Conservation (phyloP, 2,888 invertebrate species). For the Ischnus inquisitorius region DNA sequence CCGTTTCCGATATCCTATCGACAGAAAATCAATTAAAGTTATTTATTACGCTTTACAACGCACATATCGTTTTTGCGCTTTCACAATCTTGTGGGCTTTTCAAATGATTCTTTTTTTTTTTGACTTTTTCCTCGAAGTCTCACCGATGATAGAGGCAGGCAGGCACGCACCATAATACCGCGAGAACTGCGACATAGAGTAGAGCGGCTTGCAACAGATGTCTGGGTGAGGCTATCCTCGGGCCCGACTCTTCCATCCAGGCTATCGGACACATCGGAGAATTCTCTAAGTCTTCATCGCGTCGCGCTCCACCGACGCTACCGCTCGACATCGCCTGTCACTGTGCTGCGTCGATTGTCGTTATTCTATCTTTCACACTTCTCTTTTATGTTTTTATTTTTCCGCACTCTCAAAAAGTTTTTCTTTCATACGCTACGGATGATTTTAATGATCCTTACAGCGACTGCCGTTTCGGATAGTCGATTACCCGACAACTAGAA, state of each 20-base stretch:
- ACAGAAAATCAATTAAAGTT: conserved; percentile 22
- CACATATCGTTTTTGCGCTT: no score
- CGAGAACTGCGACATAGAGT: conserved; percentile 78
- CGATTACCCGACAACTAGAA: conserved; percentile 50
- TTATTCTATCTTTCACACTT: not conserved
- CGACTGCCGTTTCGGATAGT: conserved; percentile 53
- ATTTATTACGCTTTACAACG: not conserved
- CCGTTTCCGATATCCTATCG: conserved; percentile 89
- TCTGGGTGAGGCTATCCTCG: conserved; percentile 73
- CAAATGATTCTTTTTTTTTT: conserved; percentile 8
- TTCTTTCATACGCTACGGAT: no score
- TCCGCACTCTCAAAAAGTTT: not conserved
- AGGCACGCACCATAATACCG: conserved; percentile 79
- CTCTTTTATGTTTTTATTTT: not conserved
- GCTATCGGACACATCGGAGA: conserved; percentile 73
- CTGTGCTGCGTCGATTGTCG: not conserved
- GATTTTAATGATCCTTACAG: not conserved
- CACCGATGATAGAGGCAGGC: conserved; percentile 80
- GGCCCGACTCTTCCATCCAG: conserved; percentile 75
- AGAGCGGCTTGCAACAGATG: conserved; percentile 79
- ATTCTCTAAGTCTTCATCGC: conserved; percentile 14
- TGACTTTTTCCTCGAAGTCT: conserved; percentile 64
- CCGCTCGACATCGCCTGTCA: not conserved
- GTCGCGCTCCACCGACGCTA: not conserved
- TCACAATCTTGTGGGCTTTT: not conserved